Evolutionary conservation across 2,888 invertebrate genomes (phyloP).

Genomic region (Uropetala carovei): DNA sequence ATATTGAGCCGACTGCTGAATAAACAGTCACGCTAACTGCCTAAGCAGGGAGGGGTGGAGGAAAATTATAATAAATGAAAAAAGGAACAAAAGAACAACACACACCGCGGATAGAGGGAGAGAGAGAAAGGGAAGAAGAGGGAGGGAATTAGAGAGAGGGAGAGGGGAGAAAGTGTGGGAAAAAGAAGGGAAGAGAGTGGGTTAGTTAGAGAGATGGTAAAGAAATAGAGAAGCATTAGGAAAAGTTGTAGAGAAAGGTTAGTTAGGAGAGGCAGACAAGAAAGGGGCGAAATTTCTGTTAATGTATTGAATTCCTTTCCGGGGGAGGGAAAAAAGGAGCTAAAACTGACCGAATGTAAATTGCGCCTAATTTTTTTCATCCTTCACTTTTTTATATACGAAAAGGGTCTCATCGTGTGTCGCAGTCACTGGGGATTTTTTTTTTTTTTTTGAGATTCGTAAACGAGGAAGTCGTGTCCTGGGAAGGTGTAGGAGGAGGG

Average conservation of each 20-base stretch:
- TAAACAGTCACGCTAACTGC: not conserved
- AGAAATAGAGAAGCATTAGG: too few relatives aligned
- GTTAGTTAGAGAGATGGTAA: too few relatives aligned
- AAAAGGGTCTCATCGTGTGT: conserved; percentile 29
- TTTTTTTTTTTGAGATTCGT: conserved; percentile 2
- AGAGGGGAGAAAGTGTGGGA: too few relatives aligned
- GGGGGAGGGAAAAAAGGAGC: not conserved
- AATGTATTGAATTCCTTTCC: conserved; percentile 28
- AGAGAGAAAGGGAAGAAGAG: too few relatives aligned
- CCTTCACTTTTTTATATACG: not conserved
- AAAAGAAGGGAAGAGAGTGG: too few relatives aligned
- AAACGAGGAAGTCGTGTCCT: not conserved
- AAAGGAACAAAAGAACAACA: too few relatives aligned
- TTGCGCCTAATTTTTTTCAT: not conserved
- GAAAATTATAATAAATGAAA: not conserved
- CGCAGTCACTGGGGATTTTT: not conserved
- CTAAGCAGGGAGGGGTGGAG: not conserved
- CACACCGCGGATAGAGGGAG: too few relatives aligned
- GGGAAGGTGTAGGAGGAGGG: not conserved
- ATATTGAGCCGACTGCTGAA: not conserved
- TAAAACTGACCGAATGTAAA: conserved; percentile 28
- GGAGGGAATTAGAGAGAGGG: too few relatives aligned
- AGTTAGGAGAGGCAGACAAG: not conserved
- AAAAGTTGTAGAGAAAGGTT: too few relatives aligned
- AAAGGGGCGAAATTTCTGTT: not conserved